Evolutionary conservation across 2,888 invertebrate genomes (phyloP), one percentile per base, ranked within the genome.

Genomic region (Tiliacea aurago): DNA sequence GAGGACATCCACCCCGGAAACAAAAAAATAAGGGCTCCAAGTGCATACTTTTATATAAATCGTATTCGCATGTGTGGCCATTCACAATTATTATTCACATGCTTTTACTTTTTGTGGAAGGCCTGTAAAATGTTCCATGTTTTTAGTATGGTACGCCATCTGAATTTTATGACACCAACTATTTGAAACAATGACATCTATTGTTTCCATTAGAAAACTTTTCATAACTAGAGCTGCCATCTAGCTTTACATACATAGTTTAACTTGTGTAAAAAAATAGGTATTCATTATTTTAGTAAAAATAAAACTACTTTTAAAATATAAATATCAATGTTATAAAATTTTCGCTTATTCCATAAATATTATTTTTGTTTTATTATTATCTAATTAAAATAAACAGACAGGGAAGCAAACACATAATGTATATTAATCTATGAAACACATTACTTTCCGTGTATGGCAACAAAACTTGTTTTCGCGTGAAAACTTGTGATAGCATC

Each of bases 381-480:
- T 13, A 45, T 0, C 0, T 41, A 4, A 9, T 13, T 43, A 15
- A 0, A 18, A n/a, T 43, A 2, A 0, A 4, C 13, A 51, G 15
- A 47, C 11, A 51, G 4, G 15, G 23, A 70, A 37, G 37, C 6
- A 37, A 37, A 37, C 4, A 33, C 4, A 33, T 3, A 3, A 4
- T 33, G 43, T 73, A 59, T 63, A 72, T 37, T n/a, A n/a, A n/a
- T n/a, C n/a, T n/a, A n/a, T n/a, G n/a, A n/a, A n/a, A n/a, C n/a
- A n/a, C 7, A 49, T 74, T 83, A 69, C 58, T 89, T 92, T 93
- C 88, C 28, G 75, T 9, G 61, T 76, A 82, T 93, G 93, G 95
- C 93, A 95, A 95, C 92, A 91, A 93, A 93, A 94, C 91, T 94
- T 95, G 95, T 95, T 95, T 95, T 95, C 90, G 94, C 93, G 88